Conservation (phyloP, 2,113 vertebrate genomes). For the Glaucidium brasilianum region DNA sequence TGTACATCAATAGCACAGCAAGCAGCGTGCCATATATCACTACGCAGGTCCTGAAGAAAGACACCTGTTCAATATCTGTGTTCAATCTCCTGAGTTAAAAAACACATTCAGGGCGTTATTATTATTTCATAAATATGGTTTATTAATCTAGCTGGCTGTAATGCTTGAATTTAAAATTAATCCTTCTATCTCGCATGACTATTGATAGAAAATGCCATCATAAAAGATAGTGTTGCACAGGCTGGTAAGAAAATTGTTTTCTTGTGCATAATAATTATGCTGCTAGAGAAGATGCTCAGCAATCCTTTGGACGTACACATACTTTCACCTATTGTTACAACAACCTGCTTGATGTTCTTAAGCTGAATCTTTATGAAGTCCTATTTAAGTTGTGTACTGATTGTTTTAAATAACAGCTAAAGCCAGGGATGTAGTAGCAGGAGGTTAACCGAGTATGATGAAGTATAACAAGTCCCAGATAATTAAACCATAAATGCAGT, state of each 20-base stretch:
- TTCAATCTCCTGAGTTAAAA: constrained; percentile 1
- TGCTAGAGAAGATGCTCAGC: not conserved
- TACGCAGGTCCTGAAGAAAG: not conserved
- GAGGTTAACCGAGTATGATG: not conserved
- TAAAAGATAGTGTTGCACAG: not conserved
- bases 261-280: not conserved
- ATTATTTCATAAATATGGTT: constrained; percentile 27
- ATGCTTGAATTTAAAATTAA: constrained; percentile 2
- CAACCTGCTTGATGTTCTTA: not conserved
- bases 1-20: not conserved
- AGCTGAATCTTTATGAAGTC: not conserved
- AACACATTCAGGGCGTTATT: not conserved
- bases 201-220: not conserved
- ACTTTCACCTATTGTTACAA: not conserved
- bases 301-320: not conserved
- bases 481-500: not conserved
- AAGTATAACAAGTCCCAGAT: not conserved
- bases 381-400: not conserved
- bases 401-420: not conserved
- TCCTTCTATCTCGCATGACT: not conserved
- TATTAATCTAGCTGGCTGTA: constrained; percentile 7
- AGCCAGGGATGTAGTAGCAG: not conserved
- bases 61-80: not conserved
- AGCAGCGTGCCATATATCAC: not conserved
- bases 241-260: not conserved